phyloP scores from a whole-genome alignment of 2,113 vertebrate genomes.

The Upupa epops region DNA sequence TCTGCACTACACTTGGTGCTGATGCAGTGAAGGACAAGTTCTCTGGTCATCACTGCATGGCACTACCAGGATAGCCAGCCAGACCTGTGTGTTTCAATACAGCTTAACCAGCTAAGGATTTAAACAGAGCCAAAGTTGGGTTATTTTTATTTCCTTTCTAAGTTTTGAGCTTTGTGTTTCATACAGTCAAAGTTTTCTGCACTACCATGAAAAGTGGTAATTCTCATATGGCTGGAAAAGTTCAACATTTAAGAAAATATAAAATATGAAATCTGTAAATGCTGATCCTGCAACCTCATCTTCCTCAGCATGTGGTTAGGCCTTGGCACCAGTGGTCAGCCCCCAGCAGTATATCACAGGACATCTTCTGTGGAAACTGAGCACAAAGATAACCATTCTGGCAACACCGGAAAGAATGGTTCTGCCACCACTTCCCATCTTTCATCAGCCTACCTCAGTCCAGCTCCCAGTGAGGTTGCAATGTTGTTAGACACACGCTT shows the following conservation, averaged over 20 bases:
- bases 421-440: background rate
- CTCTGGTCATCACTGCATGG: background rate
- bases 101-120: background rate
- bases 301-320: background rate
- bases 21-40: background rate
- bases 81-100: background rate
- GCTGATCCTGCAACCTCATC: background rate
- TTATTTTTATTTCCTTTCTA: background rate
- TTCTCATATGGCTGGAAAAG: background rate
- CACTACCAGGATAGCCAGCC: background rate
- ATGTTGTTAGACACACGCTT: background rate
- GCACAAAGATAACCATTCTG: background rate
- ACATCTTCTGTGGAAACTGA: background rate
- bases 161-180: background rate
- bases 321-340: background rate
- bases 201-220: background rate
- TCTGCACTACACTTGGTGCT: accelerated
- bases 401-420: background rate
- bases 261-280: background rate
- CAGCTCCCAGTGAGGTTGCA: background rate
- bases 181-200: background rate
- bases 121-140: background rate
- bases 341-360: background rate
- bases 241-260: background rate
- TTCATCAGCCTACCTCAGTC: background rate